Percentiles rank a stretch among this genome's conserved stretches.
phyloP scores from a whole-genome alignment of 2,113 vertebrate species.

The Atlantisia rogersi region DNA sequence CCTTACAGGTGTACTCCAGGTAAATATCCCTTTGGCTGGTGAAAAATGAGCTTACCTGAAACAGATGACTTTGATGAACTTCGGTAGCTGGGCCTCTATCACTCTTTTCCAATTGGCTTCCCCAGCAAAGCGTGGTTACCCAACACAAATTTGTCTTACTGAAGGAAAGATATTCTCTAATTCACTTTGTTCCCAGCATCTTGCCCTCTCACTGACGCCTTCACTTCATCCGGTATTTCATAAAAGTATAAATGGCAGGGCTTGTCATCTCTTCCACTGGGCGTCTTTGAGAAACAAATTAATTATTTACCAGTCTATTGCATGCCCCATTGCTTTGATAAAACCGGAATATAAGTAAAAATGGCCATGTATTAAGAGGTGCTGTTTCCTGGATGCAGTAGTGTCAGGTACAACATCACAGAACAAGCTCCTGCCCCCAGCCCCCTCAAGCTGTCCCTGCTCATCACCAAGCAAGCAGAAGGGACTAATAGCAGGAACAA shows the following conservation, averaged over 20 bases:
- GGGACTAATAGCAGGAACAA: background rate
- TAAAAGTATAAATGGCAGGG: conserved; percentile 45
- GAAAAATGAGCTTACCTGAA: conserved; percentile 95
- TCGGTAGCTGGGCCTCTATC: conserved; percentile 86
- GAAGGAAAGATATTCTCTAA: conserved; percentile 88
- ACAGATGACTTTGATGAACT: conserved; percentile 99
- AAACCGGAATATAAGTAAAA: conserved; percentile 60
- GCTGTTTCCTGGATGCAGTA: background rate
- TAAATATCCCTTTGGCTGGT: conserved; percentile 91
- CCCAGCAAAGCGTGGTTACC: conserved; percentile 80
- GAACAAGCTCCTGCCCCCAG: background rate
- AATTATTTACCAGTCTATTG: conserved; percentile 45
- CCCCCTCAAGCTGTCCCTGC: background rate
- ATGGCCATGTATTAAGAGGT: conserved; percentile 15
- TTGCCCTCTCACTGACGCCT: conserved; percentile 14
- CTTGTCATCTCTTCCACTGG: conserved; percentile 18
- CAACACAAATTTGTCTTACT: conserved; percentile 94
- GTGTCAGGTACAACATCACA: background rate
- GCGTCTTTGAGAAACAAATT: conserved; percentile 43
- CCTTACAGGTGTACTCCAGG: conserved; percentile 95
- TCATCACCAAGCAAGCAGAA: background rate
- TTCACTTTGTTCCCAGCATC: conserved; percentile 73
- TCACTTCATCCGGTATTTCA: conserved; percentile 59
- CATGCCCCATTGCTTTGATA: conserved; percentile 50
- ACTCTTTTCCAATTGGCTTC: conserved; percentile 99